Evolutionary conservation across 2,113 vertebrate species (phyloP).

Genomic region (Stigmatopora nigra): DNA sequence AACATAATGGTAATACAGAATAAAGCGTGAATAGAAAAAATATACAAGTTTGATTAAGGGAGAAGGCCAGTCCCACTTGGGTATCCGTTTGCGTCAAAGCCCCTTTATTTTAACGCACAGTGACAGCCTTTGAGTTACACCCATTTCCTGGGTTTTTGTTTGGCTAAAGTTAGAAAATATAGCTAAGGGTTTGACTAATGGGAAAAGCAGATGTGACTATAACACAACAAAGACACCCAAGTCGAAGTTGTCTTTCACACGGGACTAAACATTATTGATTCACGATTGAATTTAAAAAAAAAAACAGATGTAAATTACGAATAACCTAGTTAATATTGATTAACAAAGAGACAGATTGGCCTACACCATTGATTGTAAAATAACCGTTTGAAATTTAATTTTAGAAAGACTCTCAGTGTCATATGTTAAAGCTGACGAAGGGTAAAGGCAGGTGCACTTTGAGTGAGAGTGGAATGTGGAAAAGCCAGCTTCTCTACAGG

Average conservation of each 20-base stretch:
- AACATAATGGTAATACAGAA: too few species aligned
- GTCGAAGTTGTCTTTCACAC: constrained; percentile 5
- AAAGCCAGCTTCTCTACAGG: constrained; percentile 43
- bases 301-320: too few species aligned
- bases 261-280: constrained; percentile 15
- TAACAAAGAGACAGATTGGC: background rate
- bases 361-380: background rate
- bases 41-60: constrained; percentile 10
- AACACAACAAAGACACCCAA: constrained; percentile 27
- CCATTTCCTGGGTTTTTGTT: constrained; percentile 59
- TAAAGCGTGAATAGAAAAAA: too few species aligned
- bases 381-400: constrained; percentile 13
- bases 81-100: constrained; percentile 43
- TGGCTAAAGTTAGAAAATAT: constrained; percentile 15
- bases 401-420: constrained; percentile 19
- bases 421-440: constrained; percentile 21
- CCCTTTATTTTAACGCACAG: constrained; percentile 43
- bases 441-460: constrained; percentile 42
- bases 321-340: background rate
- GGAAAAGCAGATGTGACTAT: constrained; percentile 64
- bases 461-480: constrained; percentile 34
- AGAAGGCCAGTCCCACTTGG: constrained; percentile 45
- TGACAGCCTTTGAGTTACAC: constrained; percentile 42
- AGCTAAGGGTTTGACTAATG: constrained; percentile 47
- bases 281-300: constrained; percentile 7